These are phyloP conservation scores for Enteromius treurensis DNA, from an alignment of 2,797 vertebrate species.

Conservation along the genomic window DNA sequence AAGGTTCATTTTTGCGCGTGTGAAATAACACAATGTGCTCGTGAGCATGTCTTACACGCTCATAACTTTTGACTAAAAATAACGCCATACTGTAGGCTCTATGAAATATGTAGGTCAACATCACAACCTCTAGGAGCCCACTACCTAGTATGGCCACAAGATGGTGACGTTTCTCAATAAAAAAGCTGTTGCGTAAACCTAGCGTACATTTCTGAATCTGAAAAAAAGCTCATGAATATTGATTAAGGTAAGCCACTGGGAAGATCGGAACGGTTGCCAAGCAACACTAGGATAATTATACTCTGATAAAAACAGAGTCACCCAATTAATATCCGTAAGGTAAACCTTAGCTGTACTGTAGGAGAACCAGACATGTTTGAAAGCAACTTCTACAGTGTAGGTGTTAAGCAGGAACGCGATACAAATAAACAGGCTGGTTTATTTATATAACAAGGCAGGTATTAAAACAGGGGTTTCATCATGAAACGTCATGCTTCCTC, in stretches of 20 bases:
- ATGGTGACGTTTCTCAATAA: neutral
- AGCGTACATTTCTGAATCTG: neutral
- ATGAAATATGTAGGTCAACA: neutral
- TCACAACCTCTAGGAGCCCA: neutral
- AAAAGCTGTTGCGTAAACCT: neutral
- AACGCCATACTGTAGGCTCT: too few relatives aligned
- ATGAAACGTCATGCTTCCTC: slow-evolving; percentile 26
- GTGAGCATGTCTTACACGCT: too few relatives aligned
- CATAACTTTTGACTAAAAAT: too few relatives aligned
- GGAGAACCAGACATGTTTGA: neutral
- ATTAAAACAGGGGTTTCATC: neutral
- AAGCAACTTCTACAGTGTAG: neutral
- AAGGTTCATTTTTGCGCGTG: too few relatives aligned
- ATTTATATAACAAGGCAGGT: slow-evolving; percentile 37
- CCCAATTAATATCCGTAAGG: neutral
- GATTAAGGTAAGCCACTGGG: neutral
- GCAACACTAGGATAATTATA: neutral
- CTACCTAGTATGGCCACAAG: neutral
- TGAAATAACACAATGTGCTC: too few relatives aligned
- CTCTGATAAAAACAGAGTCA: neutral
- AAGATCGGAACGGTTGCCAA: neutral
- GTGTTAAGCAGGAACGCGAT: neutral
- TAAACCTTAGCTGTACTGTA: neutral
- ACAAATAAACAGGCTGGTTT: slow-evolving; percentile 23
- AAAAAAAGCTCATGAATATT: neutral